A percentile compares a stretch with the other conserved stretches of the same genome.
phyloP scores from a whole-genome alignment of 2,113 vertebrate species.

The Garra rufa region DNA sequence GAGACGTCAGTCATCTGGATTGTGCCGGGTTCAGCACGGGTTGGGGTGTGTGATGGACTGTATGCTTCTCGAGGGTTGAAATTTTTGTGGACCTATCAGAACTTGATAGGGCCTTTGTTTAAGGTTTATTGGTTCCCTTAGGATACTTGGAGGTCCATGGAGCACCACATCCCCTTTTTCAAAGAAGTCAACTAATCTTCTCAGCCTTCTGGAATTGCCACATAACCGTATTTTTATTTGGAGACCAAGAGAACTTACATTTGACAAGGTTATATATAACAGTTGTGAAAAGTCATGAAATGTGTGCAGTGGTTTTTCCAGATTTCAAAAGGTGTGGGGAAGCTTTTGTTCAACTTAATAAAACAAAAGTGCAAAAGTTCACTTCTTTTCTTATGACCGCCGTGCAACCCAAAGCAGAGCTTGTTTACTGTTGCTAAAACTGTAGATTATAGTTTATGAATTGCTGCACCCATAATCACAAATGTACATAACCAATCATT shows the following conservation, averaged over 20 bases:
- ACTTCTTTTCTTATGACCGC: slow-evolving; percentile 21
- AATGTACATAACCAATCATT: too few species aligned
- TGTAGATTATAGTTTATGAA: background rate
- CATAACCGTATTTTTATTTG: slow-evolving; percentile 57
- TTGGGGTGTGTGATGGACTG: slow-evolving; percentile 53
- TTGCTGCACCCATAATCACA: background rate
- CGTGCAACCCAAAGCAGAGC: slow-evolving; percentile 36
- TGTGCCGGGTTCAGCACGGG: slow-evolving; percentile 18
- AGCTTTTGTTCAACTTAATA: slow-evolving; percentile 33
- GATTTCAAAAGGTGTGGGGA: slow-evolving; percentile 48
- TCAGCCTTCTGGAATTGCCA: slow-evolving; percentile 27
- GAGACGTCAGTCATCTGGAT: slow-evolving; percentile 31
- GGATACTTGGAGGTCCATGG: slow-evolving; percentile 33
- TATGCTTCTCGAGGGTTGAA: slow-evolving; percentile 53
- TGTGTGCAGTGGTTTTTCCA: slow-evolving; percentile 58
- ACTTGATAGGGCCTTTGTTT: slow-evolving; percentile 56
- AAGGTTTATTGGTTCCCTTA: slow-evolving; percentile 53
- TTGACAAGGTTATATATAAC: slow-evolving; percentile 49
- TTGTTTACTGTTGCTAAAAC: slow-evolving; percentile 41
- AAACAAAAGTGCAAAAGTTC: slow-evolving; percentile 58
- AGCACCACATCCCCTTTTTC: slow-evolving; percentile 40
- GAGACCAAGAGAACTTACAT: slow-evolving; percentile 53
- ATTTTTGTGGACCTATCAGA: slow-evolving; percentile 52
- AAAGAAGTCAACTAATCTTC: slow-evolving; percentile 43
- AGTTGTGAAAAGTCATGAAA: slow-evolving; percentile 58